phyloP scores from a whole-genome alignment of 53 echinoderm and acorn worm species.

The Actinopyga echinites region DNA sequence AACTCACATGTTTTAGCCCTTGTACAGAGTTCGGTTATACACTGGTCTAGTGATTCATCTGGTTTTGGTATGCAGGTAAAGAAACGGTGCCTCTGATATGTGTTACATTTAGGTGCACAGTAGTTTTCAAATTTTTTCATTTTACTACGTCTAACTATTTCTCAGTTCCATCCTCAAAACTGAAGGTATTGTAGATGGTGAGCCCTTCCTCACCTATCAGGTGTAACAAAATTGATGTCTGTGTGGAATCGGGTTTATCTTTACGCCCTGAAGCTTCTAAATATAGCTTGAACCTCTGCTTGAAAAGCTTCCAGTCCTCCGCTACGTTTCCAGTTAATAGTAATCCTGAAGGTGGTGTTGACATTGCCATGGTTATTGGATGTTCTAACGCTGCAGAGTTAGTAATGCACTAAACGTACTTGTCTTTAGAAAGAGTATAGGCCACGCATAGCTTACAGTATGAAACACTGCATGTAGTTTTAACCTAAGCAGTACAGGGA shows the following conservation, averaged over 20 bases:
- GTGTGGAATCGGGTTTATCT: slow-evolving; percentile 10
- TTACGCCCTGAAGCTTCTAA: slow-evolving; percentile 39
- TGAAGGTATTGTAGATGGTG: slow-evolving; percentile 64
- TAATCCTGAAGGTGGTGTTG: slow-evolving; percentile 42
- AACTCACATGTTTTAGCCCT: slow-evolving; percentile 27
- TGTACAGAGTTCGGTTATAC: slow-evolving; percentile 25
- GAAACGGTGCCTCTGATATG: slow-evolving; percentile 40
- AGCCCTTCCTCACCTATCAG: slow-evolving; percentile 46
- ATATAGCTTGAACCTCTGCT: slow-evolving; percentile 50
- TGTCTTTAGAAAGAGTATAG: no score
- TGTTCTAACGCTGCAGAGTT: no score
- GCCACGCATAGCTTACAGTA: no score
- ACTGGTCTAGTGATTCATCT: slow-evolving; percentile 26
- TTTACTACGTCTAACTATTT: slow-evolving; percentile 49
- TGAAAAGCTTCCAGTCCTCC: slow-evolving; percentile 59
- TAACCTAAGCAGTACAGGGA: no score
- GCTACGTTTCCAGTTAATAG: slow-evolving; percentile 58
- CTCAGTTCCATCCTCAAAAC: slow-evolving; percentile 31
- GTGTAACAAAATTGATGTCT: slow-evolving; percentile 44
- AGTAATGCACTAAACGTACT: no score
- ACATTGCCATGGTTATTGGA: slow-evolving; percentile 14
- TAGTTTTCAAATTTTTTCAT: slow-evolving; percentile 55
- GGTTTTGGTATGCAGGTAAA: slow-evolving; percentile 20
- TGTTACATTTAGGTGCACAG: slow-evolving; percentile 66
- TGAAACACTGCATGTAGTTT: no score